A percentile compares a stretch with the other conserved stretches of the same genome.
Evolutionary conservation across 2,888 invertebrate species (phyloP).

Genomic region (Epirrita christyi): DNA sequence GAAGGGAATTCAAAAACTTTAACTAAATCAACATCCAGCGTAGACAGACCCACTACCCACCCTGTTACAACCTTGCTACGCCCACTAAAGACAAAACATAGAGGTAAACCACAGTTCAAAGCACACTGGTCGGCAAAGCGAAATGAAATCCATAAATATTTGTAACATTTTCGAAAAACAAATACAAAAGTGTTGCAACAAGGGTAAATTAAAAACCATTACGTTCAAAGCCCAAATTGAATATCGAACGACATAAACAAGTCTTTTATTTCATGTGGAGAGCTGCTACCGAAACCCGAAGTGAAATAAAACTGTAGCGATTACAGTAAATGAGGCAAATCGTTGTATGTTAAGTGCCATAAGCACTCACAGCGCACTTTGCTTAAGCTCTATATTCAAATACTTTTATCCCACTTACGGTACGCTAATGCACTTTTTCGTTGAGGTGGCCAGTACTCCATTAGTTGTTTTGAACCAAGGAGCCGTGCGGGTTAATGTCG

Average conservation of each 20-base stretch:
- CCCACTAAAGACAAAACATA: constrained; percentile 33
- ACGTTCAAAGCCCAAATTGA: constrained; percentile 51
- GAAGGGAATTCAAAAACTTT: constrained; percentile 64
- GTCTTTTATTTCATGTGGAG: constrained; percentile 50
- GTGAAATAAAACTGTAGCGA: constrained; percentile 65
- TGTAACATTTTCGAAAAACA: constrained; percentile 38
- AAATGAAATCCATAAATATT: constrained; percentile 40
- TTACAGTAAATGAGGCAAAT: constrained; percentile 74
- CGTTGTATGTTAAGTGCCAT: constrained; percentile 72
- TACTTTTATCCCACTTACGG: constrained; percentile 78
- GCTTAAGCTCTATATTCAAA: constrained; percentile 80
- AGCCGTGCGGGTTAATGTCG: constrained; percentile 56
- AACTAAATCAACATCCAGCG: constrained; percentile 62
- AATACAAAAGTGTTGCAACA: constrained; percentile 38
- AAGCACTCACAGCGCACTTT: constrained; percentile 74
- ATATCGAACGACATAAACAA: constrained; percentile 53
- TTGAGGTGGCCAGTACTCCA: constrained; percentile 71
- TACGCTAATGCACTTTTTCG: constrained; percentile 81
- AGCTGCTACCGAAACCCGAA: constrained; percentile 50
- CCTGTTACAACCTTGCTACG: constrained; percentile 3
- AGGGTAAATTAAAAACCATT: constrained; percentile 52
- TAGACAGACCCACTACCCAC: constrained; percentile 46
- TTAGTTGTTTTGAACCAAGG: constrained; percentile 71
- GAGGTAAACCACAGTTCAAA: constrained; percentile 34
- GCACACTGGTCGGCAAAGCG: constrained; percentile 35